Conservation (phyloP, 2,797 vertebrate species). For the Aotus griseimembra region DNA sequence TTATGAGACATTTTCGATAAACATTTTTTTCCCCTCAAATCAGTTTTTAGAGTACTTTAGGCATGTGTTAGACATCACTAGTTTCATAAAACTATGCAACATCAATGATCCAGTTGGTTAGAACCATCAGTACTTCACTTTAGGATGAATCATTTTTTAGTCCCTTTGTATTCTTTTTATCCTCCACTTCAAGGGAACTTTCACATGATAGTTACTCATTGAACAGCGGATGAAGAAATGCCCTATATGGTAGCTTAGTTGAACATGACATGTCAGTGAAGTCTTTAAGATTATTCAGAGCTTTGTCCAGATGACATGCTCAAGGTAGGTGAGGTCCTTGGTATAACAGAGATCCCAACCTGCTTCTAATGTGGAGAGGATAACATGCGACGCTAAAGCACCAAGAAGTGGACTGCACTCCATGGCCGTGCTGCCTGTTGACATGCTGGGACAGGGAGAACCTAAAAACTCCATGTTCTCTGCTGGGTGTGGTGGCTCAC, state of each 20-base stretch:
- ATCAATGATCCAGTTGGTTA: neutral
- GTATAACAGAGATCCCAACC: neutral
- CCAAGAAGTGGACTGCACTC: neutral
- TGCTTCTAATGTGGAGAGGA: accelerated
- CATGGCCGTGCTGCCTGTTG: neutral
- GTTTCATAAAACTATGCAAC: neutral
- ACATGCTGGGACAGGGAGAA: neutral
- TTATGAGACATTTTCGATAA: neutral
- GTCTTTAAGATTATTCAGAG: neutral
- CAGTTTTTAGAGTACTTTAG: neutral
- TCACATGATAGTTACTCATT: neutral
- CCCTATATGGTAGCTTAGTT: neutral
- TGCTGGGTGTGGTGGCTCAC: too few relatives aligned
- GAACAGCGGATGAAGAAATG: neutral
- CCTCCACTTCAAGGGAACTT: neutral
- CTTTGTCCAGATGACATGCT: neutral
- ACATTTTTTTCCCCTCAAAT: neutral
- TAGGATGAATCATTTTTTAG: neutral
- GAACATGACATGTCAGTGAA: neutral
- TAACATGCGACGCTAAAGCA: neutral
- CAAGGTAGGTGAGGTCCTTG: neutral
- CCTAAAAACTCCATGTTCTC: neutral
- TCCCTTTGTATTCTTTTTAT: neutral
- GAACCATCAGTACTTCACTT: neutral
- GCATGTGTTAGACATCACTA: neutral